phyloP scores from a whole-genome alignment of 2,797 vertebrate genomes.

The Otolemur crassicaudatus region DNA sequence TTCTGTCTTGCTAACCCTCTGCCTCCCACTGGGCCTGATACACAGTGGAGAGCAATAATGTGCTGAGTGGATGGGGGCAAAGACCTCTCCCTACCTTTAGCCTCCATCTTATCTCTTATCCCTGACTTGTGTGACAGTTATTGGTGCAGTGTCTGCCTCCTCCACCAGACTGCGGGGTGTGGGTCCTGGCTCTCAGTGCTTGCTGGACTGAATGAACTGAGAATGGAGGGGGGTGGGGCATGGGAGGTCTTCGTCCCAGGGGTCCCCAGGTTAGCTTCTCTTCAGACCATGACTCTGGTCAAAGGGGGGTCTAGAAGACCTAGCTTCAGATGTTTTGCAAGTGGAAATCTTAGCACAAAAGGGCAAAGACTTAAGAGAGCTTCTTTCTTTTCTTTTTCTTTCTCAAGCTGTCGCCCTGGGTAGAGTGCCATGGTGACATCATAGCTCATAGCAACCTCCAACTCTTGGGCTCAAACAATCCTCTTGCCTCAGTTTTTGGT shows the following conservation, averaged over 20 bases:
- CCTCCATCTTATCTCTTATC: neutral
- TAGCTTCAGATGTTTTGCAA: neutral
- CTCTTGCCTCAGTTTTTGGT: no score
- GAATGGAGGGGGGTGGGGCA: no score
- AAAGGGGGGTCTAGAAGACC: neutral
- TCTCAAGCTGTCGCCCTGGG: no score
- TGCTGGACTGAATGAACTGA: neutral
- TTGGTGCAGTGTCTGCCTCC: neutral
- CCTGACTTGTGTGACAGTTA: neutral
- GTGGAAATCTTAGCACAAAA: constrained; percentile 28
- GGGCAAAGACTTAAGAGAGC: neutral
- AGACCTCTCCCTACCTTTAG: neutral
- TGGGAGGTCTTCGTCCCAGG: neutral
- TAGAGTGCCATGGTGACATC: no score
- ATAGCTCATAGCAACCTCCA: no score
- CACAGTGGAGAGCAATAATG: neutral
- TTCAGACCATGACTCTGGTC: neutral
- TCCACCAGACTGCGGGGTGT: neutral
- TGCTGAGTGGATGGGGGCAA: neutral
- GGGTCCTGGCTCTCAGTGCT: neutral
- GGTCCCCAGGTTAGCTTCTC: neutral
- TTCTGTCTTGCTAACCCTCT: neutral
- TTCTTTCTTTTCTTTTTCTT: neutral
- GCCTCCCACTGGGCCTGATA: neutral
- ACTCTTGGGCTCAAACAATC: no score